Evolutionary conservation across 1,140 invertebrate genomes (phyloP), one percentile per base, ranked within the genome.

Genomic region (Trichomalopsis sarcophagae): DNA sequence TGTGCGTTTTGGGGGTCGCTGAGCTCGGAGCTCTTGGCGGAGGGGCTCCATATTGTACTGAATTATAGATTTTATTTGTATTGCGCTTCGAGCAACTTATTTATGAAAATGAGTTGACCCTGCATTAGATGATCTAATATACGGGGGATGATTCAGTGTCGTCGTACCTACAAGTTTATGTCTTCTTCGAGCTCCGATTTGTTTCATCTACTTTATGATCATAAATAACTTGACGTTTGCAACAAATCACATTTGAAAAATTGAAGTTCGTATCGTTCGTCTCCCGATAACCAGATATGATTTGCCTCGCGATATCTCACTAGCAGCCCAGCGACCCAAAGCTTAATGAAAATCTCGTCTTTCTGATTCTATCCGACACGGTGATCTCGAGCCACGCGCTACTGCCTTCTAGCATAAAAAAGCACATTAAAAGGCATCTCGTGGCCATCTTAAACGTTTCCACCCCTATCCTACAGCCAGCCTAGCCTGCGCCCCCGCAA

Each of bases 391-490:
- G 10, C 40, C 40, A 30, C 69, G 7, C 55, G 50, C 17, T 7
- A 62, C 40, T 44, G 50, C n/a, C 68, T 27, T 74, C 21, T 4
- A 23, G 33, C 13, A 47, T 30, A 77, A 77, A 83, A 27, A 83
- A 83, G 74, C 3, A 68, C 82, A 83, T 76, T 77, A 83, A 75
- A n/a, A 4, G 11, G 17, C 17, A 75, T 87, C 87, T 87, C 87
- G 87, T 86, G 87, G 87, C 87, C 89, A 50, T 47, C n/a, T n/a
- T 40, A 62, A 68, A 6, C 73, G 71, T 27, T 82, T 75, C 21
- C n/a, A 6, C 55, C 55, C 17, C 6, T 17, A 7, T 5, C 17
- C 3, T 17, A 17, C 7, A 7, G 21, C 2, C 55, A 62, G 17
- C 6, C 55, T 7, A 62, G 6, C 21, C 27, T 27, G 27, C 17